phyloP scores from a whole-genome alignment of 2,113 vertebrate species.

The Gallinago paraguaiae region DNA sequence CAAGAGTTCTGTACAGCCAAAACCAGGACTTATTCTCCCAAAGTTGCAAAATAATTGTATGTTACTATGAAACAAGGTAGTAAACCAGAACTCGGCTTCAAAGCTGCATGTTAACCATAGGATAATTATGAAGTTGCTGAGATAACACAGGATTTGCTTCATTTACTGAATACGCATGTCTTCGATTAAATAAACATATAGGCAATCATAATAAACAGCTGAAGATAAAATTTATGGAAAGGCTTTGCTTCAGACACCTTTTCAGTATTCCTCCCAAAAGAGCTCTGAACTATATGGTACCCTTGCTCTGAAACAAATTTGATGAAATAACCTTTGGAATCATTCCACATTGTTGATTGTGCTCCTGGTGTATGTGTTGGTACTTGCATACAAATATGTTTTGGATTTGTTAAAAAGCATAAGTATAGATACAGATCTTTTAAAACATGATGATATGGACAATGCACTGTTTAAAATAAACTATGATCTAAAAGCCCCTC shows the following conservation, averaged over 20 bases:
- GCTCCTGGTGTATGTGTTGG: neutral
- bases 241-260: neutral
- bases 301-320: neutral
- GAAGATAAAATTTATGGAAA: neutral
- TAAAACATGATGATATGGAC: neutral
- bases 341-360: neutral
- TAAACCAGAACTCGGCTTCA: neutral
- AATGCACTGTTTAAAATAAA: neutral
- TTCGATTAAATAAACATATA: neutral
- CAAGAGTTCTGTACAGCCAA: neutral
- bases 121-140: neutral
- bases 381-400: neutral
- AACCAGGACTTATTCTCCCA: rapidly evolving
- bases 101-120: neutral
- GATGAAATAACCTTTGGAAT: neutral
- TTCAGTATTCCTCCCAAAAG: neutral
- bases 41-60: neutral
- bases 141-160: neutral
- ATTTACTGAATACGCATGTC: neutral
- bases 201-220: neutral
- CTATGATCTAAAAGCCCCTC: neutral
- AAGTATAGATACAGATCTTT: neutral
- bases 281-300: neutral
- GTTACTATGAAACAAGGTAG: neutral
- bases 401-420: neutral